phyloP scores from a whole-genome alignment of 64 coral and sea anemone genomes.

The Orbicella faveolata region DNA sequence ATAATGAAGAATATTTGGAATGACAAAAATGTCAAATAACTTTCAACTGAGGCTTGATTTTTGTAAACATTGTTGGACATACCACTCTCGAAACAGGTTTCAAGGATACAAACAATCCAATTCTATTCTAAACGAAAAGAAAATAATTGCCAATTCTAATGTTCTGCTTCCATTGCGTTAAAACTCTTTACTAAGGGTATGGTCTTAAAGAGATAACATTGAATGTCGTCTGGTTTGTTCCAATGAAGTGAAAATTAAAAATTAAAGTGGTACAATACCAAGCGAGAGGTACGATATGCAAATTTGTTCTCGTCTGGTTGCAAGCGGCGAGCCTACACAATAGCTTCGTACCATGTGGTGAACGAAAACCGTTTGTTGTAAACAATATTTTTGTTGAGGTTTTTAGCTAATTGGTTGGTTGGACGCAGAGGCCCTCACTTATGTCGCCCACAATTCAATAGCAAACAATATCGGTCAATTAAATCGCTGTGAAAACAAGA shows the following conservation, averaged over 20 bases:
- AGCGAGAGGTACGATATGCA: background rate
- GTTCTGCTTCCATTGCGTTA: no score
- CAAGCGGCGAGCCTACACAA: background rate
- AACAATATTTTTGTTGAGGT: conserved; percentile 15
- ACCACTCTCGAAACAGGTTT: background rate
- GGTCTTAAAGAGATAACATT: background rate
- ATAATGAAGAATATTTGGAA: conserved; percentile 4
- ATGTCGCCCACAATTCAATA: conserved; percentile 27
- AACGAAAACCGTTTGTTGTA: background rate
- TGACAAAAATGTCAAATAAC: conserved; percentile 1
- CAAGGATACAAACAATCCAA: background rate
- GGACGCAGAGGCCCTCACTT: conserved; percentile 7
- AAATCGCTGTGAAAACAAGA: conserved; percentile 56
- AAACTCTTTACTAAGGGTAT: background rate
- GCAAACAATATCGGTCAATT: conserved; percentile 68
- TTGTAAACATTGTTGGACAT: background rate
- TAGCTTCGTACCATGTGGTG: background rate
- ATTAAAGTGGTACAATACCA: background rate
- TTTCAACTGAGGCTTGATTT: background rate
- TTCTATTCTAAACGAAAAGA: no score
- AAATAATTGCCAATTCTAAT: background rate
- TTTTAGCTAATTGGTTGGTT: conserved; percentile 48
- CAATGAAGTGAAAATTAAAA: conserved; percentile 4
- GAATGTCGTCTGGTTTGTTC: background rate
- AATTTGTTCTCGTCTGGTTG: conserved; percentile 19